phyloP scores from a whole-genome alignment of 1,140 invertebrate species.

The Camponotus pennsylvanicus region DNA sequence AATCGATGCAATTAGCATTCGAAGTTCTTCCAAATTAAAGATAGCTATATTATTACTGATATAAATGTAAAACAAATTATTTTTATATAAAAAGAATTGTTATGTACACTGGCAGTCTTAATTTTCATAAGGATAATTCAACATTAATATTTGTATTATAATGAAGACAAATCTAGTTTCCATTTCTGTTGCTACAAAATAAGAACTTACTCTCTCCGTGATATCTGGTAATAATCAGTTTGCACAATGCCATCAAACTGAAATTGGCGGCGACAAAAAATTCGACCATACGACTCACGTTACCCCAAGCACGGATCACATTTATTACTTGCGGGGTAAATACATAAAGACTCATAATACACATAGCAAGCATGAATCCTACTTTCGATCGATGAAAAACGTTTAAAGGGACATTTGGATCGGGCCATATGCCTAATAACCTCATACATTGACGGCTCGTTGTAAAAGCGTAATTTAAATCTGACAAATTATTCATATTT shows the following conservation, averaged over 20 bases:
- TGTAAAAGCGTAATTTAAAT: constrained; percentile 9
- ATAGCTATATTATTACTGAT: neutral
- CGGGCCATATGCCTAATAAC: constrained; percentile 41
- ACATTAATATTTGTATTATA: neutral
- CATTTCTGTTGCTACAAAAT: neutral
- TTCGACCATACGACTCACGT: neutral
- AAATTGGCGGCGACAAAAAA: neutral
- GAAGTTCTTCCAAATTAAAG: constrained; percentile 6
- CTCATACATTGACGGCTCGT: neutral
- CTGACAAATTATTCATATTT: constrained; percentile 5
- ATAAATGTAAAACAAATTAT: neutral
- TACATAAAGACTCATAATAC: constrained; percentile 11
- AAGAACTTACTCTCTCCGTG: constrained; percentile 24
- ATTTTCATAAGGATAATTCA: neutral
- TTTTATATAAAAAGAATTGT: neutral
- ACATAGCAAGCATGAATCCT: neutral
- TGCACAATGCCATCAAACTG: constrained; percentile 11
- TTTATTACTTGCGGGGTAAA: neutral
- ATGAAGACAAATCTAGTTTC: neutral
- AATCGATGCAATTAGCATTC: neutral
- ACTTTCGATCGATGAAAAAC: neutral
- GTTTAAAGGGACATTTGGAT: neutral
- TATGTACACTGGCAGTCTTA: neutral
- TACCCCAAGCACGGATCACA: constrained; percentile 16
- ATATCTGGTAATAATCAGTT: constrained; percentile 15